These are phyloP conservation scores for Emys orbicularis DNA, from an alignment of 2,797 vertebrate genomes.

Conservation along the genomic window DNA sequence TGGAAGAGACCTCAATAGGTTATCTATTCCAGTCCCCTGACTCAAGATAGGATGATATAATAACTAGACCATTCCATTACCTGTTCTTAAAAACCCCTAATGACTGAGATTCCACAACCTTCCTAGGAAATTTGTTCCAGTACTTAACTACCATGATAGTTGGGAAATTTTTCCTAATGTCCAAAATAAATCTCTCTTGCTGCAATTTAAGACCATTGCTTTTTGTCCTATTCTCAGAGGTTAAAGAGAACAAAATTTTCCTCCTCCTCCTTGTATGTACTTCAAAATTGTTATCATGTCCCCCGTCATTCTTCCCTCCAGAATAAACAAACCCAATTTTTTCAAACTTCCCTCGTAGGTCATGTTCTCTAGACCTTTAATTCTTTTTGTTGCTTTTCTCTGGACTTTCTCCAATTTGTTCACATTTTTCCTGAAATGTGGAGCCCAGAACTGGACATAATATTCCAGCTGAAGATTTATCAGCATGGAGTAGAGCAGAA, in stretches of 20 bases:
- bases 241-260: background rate
- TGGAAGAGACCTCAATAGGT: background rate
- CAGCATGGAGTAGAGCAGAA: too few species aligned
- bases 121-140: background rate
- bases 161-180: background rate
- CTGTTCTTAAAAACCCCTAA: background rate
- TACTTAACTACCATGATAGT: background rate
- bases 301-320: background rate
- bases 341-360: too few species aligned
- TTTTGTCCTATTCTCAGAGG: background rate
- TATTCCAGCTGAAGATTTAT: too few species aligned
- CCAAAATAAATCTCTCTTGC: background rate
- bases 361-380: too few species aligned
- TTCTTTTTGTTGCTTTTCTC: too few species aligned
- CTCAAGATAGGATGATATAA: background rate
- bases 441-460: too few species aligned
- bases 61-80: background rate
- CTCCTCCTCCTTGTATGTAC: background rate
- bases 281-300: background rate
- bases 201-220: background rate
- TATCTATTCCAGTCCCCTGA: background rate
- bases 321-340: background rate
- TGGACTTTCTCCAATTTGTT: too few species aligned
- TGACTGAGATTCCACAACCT: background rate
- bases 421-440: too few species aligned